Evolutionary conservation across 1,140 invertebrate genomes (phyloP).

Genomic region (Araneus ventricosus): DNA sequence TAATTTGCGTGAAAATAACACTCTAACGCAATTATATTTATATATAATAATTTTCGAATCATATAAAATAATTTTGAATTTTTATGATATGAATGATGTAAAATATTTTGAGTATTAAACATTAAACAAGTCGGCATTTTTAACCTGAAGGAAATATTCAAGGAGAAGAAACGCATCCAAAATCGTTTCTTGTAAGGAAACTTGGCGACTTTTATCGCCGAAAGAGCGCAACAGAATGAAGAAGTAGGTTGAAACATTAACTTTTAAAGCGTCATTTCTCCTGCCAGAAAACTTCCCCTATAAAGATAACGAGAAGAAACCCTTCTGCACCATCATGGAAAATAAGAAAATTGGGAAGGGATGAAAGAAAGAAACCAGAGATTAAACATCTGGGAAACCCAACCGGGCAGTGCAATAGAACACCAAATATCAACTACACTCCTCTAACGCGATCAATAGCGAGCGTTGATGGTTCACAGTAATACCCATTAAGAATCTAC

Average conservation of each 20-base stretch:
- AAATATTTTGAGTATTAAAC: too few relatives aligned
- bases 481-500: conserved; percentile 22
- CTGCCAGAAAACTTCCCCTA: neutral
- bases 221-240: neutral
- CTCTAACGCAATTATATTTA: too few relatives aligned
- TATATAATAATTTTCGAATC: too few relatives aligned
- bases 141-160: neutral
- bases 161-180: neutral
- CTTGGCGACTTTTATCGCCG: neutral
- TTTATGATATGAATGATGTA: too few relatives aligned
- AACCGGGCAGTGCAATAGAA: neutral
- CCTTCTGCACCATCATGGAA: neutral
- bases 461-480: neutral
- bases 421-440: neutral
- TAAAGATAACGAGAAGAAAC: neutral
- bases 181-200: neutral
- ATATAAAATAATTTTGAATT: too few relatives aligned
- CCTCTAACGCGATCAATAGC: neutral
- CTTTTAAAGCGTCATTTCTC: conserved; percentile 11
- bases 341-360: neutral
- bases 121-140: too few relatives aligned
- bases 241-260: neutral
- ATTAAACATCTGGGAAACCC: neutral
- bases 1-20: too few relatives aligned
- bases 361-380: neutral